Percentiles rank a stretch among this genome's conserved stretches.
Evolutionary conservation across 2,113 vertebrate species (phyloP).

Genomic region (Tyto alba): DNA sequence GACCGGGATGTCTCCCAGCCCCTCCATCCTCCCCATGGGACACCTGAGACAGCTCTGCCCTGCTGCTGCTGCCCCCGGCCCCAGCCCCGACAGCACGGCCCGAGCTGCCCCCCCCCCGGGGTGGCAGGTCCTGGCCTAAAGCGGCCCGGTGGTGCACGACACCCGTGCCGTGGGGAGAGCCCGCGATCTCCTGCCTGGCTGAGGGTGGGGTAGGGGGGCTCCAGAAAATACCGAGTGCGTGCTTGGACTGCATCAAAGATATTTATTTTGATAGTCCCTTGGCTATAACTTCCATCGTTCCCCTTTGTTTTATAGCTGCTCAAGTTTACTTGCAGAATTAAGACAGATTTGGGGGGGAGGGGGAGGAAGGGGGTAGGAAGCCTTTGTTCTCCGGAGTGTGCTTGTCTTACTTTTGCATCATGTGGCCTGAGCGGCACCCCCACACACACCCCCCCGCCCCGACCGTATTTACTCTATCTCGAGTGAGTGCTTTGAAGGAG

Average conservation of each 20-base stretch:
- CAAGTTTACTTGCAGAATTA: slow-evolving; percentile 74
- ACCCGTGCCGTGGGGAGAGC: background rate
- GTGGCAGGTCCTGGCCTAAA: background rate
- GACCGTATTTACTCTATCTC: slow-evolving; percentile 57
- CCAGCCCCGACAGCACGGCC: background rate
- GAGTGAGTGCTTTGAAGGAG: slow-evolving; percentile 55
- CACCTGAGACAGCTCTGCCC: background rate
- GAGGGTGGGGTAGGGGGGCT: background rate
- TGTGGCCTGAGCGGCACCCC: slow-evolving; percentile 49
- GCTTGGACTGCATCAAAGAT: slow-evolving; percentile 54
- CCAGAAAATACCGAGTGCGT: background rate
- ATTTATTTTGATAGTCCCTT: slow-evolving; percentile 65
- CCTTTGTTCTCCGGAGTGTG: slow-evolving; percentile 72
- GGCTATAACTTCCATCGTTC: slow-evolving; percentile 63
- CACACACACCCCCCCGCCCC: background rate
- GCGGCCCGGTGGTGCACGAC: background rate
- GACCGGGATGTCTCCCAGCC: fast-evolving
- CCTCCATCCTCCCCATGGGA: background rate
- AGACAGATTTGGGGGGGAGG: slow-evolving; percentile 56
- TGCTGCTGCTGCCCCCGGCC: fast-evolving
- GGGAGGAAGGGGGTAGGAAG: slow-evolving; percentile 50
- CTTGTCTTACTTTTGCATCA: slow-evolving; percentile 65
- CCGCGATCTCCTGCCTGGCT: background rate
- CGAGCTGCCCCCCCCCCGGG: fast-evolving
- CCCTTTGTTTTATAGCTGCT: slow-evolving; percentile 65